A percentile compares a stretch with the other conserved stretches of the same genome.
phyloP scores from a whole-genome alignment of 2,888 invertebrate species.

The Torymus texanus region DNA sequence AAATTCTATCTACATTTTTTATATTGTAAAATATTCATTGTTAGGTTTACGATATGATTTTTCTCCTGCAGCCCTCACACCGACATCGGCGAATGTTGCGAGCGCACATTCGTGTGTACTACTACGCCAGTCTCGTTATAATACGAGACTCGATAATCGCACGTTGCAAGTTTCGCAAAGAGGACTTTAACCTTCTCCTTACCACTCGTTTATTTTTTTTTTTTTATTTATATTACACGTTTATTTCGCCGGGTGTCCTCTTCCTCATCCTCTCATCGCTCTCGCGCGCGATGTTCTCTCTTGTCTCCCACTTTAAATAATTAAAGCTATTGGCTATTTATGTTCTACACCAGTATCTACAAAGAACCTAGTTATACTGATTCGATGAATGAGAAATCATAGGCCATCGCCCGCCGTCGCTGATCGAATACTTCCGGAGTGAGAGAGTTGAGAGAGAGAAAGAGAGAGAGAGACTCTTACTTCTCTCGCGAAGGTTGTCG shows the following conservation, averaged over 20 bases:
- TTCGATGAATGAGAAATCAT: conserved; percentile 68
- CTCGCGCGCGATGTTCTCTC: conserved; percentile 65
- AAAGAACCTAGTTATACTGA: conserved; percentile 71
- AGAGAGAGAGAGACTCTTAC: conserved; percentile 13
- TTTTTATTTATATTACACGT: conserved; percentile 64
- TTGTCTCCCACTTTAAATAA: conserved; percentile 72
- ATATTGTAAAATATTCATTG: conserved; percentile 75
- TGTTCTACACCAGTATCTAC: conserved; percentile 73
- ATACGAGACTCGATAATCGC: conserved; percentile 52
- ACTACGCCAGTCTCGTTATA: conserved; percentile 38
- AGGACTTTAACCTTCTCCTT: conserved; percentile 16
- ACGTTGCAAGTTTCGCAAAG: conserved; percentile 38
- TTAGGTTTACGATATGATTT: conserved; percentile 75
- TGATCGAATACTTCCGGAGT: conserved; percentile 59
- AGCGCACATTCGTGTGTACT: conserved; percentile 38
- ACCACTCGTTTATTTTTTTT: conserved; percentile 44
- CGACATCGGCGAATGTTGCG: conserved; percentile 55
- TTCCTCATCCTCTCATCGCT: conserved; percentile 55
- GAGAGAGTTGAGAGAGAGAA: conserved; percentile 8
- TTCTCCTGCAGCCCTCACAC: conserved; percentile 62
- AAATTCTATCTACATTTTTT: conserved; percentile 73
- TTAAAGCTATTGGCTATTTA: conserved; percentile 74
- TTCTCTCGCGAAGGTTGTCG: conserved; percentile 41
- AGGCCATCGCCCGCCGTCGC: conserved; percentile 63
- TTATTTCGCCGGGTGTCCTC: conserved; percentile 38